These are phyloP conservation scores for Ips typographus DNA, from an alignment of 1,140 invertebrate genomes.

Conservation along the genomic window DNA sequence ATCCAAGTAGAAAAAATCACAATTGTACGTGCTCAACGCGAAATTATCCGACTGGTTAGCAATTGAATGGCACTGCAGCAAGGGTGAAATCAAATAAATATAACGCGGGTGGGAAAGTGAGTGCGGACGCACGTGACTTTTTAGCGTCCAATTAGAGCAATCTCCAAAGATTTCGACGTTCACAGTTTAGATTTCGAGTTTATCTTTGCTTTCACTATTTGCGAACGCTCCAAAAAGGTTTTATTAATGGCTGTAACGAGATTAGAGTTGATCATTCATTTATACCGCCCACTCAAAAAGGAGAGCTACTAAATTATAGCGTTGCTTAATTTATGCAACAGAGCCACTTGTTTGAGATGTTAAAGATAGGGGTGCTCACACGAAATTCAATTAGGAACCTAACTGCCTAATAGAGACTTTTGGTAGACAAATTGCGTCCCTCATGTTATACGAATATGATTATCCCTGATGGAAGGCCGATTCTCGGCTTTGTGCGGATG, in stretches of 20 bases:
- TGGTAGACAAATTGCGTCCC: conserved; percentile 37
- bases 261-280: conserved; percentile 28
- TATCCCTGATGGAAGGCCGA: neutral
- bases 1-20: conserved; percentile 17
- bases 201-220: no score
- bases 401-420: conserved; percentile 36
- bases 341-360: conserved; percentile 35
- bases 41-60: conserved; percentile 21
- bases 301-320: conserved; percentile 28
- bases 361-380: conserved; percentile 36
- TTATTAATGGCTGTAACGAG: conserved; percentile 11
- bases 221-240: neutral
- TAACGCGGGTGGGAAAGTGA: conserved; percentile 22
- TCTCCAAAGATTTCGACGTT: no score
- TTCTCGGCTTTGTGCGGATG: neutral
- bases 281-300: conserved; percentile 21
- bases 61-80: conserved; percentile 21
- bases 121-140: neutral
- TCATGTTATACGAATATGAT: conserved; percentile 20
- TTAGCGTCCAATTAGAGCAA: neutral
- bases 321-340: conserved; percentile 34
- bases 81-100: conserved; percentile 33
- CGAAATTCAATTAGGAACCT: conserved; percentile 33
- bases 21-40: conserved; percentile 19
- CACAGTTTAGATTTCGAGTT: no score